Conservation (phyloP, 92 coral and sea anemone species). For the Porites lobata region DNA sequence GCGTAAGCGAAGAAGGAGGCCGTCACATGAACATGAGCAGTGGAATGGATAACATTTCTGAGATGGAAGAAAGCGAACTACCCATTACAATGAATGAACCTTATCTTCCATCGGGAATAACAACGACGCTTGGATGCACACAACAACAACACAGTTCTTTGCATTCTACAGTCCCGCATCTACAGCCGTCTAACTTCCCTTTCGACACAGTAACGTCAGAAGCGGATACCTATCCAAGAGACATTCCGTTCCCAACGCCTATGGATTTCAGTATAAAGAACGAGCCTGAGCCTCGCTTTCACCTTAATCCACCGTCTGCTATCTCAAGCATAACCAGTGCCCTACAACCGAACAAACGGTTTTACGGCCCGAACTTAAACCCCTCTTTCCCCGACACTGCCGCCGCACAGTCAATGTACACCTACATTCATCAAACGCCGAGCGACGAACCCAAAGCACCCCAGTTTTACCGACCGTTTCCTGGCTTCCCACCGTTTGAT, state of each 20-base stretch:
- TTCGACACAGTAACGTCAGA: constrained; percentile 53
- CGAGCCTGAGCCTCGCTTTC: constrained; percentile 76
- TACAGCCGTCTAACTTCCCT: constrained; percentile 62
- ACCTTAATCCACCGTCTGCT: constrained; percentile 56
- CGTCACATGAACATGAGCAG: constrained; percentile 69
- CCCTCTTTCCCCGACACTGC: constrained; percentile 77
- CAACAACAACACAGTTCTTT: constrained; percentile 62
- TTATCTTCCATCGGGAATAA: constrained; percentile 49
- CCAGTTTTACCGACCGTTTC: constrained; percentile 88
- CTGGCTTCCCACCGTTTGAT: constrained; percentile 70
- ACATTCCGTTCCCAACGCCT: constrained; percentile 65
- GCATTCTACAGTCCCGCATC: constrained; percentile 44
- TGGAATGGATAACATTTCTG: constrained; percentile 83
- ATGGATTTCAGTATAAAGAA: constrained; percentile 76
- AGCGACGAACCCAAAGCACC: constrained; percentile 79
- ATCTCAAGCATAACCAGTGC: constrained; percentile 71
- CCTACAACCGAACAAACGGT: constrained; percentile 67
- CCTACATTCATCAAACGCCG: constrained; percentile 78
- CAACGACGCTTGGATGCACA: constrained; percentile 66
- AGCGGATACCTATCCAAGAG: constrained; percentile 64
- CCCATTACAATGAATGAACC: constrained; percentile 70
- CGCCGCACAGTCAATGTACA: constrained; percentile 81
- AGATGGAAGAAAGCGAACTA: constrained; percentile 71
- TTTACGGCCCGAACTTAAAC: constrained; percentile 77
- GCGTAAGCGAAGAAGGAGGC: constrained; percentile 58